Base-by-base conservation (phyloP, 2,797 vertebrate genomes). In the Micropoecilia bifurca region DNA sequence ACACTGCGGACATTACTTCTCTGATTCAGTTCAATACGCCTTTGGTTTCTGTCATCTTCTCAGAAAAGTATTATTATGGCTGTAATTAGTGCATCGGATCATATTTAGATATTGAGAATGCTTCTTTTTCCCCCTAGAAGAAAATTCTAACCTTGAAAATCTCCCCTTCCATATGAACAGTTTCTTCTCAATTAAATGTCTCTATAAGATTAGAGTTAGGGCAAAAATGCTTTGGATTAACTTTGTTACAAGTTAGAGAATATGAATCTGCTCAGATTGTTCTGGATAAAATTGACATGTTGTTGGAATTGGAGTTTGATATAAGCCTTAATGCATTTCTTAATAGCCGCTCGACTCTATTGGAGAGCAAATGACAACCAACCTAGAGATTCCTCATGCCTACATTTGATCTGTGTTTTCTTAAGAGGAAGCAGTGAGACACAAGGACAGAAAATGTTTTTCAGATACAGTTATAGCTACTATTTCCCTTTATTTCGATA, bases 381-480 rank as follows among this genome's bases (percentile, higher is more conserved):
- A 82, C 88, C 87, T 88, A 88, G 88, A 94, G 88, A 94, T 95
- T 95, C 89, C 91, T 92, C 81, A 85, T 75, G 79, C 91, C 88
- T 93, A 91, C 92, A 93, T 93, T 91, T 93, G 91, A 93, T 90
- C 92, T 92, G 90, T 94, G 90, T 91, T 93, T 91, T 91, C 86
- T 85, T 75, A 43, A 78, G 83, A 83, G 83, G 88, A 89, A 86
- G 71, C 75, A 81, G 81, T 43, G 33, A 57, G 72, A 61, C 85
- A 89, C 74, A 83, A 89, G 39, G 74, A 81, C 13, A 80, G 75
- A 78, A 74, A 79, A 74, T 30, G 57, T 90, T 90, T 92, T 80
- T 73, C 57, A 68, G 46, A 73, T 25, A 76, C 48, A 22, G 57
- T 82, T 74, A 30, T 12, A 74, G 10, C 4, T 41, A n/a, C 66